A percentile compares a stretch with the other conserved stretches of the same genome.
These are phyloP conservation scores for Apeira syringaria DNA, from an alignment of 2,888 invertebrate genomes.

Conservation along the genomic window DNA sequence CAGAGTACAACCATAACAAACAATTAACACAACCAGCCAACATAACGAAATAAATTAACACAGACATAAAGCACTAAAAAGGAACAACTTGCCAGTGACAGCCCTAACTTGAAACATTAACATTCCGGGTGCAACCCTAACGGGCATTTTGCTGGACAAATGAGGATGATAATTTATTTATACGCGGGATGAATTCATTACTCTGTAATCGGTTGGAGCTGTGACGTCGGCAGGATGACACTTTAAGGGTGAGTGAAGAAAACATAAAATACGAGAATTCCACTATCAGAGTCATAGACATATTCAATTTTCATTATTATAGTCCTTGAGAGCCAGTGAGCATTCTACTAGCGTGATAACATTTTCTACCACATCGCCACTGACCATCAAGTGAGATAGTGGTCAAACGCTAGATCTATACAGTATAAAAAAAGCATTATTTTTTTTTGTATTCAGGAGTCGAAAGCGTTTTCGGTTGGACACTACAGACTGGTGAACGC, in stretches of 20 bases:
- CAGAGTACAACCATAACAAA: background rate
- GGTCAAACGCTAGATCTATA: too few relatives aligned
- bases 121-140: slow-evolving; percentile 32
- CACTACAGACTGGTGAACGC: too few relatives aligned
- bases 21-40: slow-evolving; percentile 25
- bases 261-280: too few relatives aligned
- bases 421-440: too few relatives aligned
- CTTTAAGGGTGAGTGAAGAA: background rate
- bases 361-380: too few relatives aligned
- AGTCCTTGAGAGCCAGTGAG: too few relatives aligned
- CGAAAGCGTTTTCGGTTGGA: too few relatives aligned
- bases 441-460: too few relatives aligned
- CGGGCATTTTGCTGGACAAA: slow-evolving; percentile 30
- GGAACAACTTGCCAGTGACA: slow-evolving; percentile 27
- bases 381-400: too few relatives aligned
- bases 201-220: background rate
- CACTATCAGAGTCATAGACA: too few relatives aligned
- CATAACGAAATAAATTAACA: slow-evolving; percentile 32
- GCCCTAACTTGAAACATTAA: slow-evolving; percentile 31
- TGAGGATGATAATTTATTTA: slow-evolving; percentile 41
- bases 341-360: too few relatives aligned
- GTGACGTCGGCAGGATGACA: background rate
- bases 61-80: slow-evolving; percentile 31
- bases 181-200: slow-evolving; percentile 30
- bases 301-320: too few relatives aligned